Conservation (phyloP, 2,797 vertebrate genomes). For the Takifugu ocellatus region DNA sequence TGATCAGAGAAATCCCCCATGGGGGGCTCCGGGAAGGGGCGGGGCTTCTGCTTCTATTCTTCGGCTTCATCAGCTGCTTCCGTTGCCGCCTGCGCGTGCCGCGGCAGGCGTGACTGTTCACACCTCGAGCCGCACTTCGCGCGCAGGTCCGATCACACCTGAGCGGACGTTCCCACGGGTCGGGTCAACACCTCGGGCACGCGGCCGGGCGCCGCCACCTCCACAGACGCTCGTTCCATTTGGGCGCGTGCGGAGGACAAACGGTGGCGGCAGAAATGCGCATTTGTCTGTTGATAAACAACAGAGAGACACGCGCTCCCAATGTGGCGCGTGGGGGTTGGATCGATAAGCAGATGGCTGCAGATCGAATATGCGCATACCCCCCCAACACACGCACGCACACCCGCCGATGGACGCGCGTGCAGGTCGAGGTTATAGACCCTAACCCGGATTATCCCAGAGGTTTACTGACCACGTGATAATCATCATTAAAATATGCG, state of each 20-base stretch:
- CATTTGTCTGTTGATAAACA: too few relatives aligned
- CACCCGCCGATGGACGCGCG: not conserved
- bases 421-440: too few relatives aligned
- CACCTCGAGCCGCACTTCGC: slow-evolving; percentile 31
- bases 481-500: too few relatives aligned
- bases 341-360: slow-evolving; percentile 65
- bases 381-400: slow-evolving; percentile 27
- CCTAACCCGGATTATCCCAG: too few relatives aligned
- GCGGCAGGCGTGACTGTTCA: slow-evolving; percentile 45
- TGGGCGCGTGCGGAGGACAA: slow-evolving; percentile 49
- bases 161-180: slow-evolving; percentile 48
- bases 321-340: not conserved
- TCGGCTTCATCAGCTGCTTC: not conserved
- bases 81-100: slow-evolving; percentile 17
- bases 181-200: not conserved
- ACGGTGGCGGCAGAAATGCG: slow-evolving; percentile 17
- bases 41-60: not conserved
- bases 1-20: too few relatives aligned
- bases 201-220: slow-evolving; percentile 44
- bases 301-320: too few relatives aligned
- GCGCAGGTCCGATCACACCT: slow-evolving; percentile 25
- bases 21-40: not conserved
- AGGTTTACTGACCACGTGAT: too few relatives aligned
- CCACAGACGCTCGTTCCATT: slow-evolving; percentile 51
- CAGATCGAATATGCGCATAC: slow-evolving; percentile 55